These are phyloP conservation scores for Danaus chrysippus DNA, from an alignment of 2,888 invertebrate species.

Conservation along the genomic window DNA sequence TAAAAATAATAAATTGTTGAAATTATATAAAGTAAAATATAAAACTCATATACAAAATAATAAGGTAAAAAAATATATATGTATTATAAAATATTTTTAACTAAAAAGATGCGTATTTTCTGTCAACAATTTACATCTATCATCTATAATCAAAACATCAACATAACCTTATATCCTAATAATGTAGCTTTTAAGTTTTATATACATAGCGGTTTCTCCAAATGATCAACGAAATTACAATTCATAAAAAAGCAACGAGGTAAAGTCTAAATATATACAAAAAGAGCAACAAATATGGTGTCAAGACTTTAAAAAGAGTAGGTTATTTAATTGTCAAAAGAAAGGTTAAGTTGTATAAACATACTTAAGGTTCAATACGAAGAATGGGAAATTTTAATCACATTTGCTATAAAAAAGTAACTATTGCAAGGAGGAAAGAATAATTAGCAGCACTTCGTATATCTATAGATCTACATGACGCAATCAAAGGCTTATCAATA, in stretches of 20 bases:
- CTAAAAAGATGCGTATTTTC: slow-evolving; percentile 8
- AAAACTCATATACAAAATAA: not conserved
- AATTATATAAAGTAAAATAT: not conserved
- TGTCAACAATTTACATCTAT: slow-evolving; percentile 32
- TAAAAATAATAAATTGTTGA: not conserved
- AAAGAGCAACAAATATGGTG: slow-evolving; percentile 72
- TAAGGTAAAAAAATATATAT: not conserved
- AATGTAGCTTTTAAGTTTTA: slow-evolving; percentile 16
- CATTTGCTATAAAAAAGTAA: slow-evolving; percentile 14
- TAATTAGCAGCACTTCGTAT: slow-evolving; percentile 45
- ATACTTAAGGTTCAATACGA: slow-evolving; percentile 24
- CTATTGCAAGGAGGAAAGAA: slow-evolving; percentile 33
- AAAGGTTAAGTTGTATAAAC: slow-evolving; percentile 57
- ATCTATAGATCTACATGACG: slow-evolving; percentile 72
- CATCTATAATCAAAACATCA: slow-evolving; percentile 72
- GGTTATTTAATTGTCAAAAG: slow-evolving; percentile 70
- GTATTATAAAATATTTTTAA: not conserved
- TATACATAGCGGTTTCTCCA: not conserved
- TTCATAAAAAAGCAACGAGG: slow-evolving; percentile 9
- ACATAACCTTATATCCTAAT: slow-evolving; percentile 68
- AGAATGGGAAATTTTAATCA: slow-evolving; percentile 16
- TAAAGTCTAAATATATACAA: slow-evolving; percentile 38
- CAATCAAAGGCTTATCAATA: slow-evolving; percentile 69
- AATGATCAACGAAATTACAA: not conserved
- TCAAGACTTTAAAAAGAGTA: slow-evolving; percentile 54